Percentiles rank a stretch among this genome's conserved stretches.
These are phyloP conservation scores for Dicaeum eximium DNA, from an alignment of 2,113 vertebrate species.

Conservation along the genomic window DNA sequence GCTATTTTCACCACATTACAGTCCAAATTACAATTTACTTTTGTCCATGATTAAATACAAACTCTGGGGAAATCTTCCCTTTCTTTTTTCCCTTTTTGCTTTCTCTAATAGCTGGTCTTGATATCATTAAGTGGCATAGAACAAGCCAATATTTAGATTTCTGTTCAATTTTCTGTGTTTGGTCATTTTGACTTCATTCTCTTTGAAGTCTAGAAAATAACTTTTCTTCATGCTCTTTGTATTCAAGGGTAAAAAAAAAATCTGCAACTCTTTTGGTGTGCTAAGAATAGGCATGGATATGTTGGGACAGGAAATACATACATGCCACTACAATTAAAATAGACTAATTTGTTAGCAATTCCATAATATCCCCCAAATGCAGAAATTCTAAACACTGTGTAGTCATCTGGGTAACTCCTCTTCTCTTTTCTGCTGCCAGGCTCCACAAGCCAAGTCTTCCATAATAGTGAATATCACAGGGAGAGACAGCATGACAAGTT, in stretches of 20 bases:
- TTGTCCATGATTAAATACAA: background rate
- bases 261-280: background rate
- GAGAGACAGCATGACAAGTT: background rate
- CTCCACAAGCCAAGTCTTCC: slow-evolving; percentile 5
- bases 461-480: background rate
- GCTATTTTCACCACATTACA: background rate
- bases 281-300: slow-evolving; percentile 9
- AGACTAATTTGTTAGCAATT: slow-evolving; percentile 62
- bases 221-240: background rate
- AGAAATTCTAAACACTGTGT: slow-evolving; percentile 67
- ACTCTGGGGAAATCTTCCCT: background rate
- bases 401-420: slow-evolving; percentile 44
- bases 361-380: slow-evolving; percentile 61
- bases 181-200: background rate
- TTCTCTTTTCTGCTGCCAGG: slow-evolving; percentile 39
- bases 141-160: background rate
- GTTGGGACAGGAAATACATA: slow-evolving; percentile 45
- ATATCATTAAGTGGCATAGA: background rate
- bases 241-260: background rate
- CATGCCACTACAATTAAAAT: slow-evolving; percentile 61
- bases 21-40: background rate
- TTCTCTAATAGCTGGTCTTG: background rate
- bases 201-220: slow-evolving; percentile 10
- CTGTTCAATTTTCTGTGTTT: background rate
- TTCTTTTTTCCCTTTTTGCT: background rate